phyloP scores from a whole-genome alignment of 92 coral and sea anemone species.

The Muricea muricata region DNA sequence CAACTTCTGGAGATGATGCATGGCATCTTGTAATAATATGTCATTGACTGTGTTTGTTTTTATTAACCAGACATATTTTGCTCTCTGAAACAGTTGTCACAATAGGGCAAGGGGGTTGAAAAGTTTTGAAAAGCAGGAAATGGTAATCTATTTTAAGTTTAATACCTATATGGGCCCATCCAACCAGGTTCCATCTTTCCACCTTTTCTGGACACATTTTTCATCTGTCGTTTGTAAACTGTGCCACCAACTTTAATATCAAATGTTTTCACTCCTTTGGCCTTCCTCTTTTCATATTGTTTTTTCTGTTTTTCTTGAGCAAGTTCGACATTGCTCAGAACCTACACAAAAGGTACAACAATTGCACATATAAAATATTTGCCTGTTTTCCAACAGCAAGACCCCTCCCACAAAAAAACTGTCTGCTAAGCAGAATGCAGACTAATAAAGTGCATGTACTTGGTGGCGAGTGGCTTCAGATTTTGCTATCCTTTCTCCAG shows the following conservation, averaged over 20 bases:
- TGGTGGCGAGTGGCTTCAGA: conserved; percentile 3
- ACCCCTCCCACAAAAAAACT: neutral
- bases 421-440: too few relatives aligned
- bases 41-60: too few relatives aligned
- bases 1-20: neutral
- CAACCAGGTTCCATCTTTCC: conserved; percentile 29
- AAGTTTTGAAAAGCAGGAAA: neutral
- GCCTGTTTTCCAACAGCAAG: neutral
- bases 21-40: neutral
- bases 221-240: conserved; percentile 22
- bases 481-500: conserved; percentile 4
- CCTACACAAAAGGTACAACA: conserved; percentile 4
- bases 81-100: neutral
- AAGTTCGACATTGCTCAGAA: conserved; percentile 14
- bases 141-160: neutral
- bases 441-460: neutral
- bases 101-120: neutral
- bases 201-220: conserved; percentile 22
- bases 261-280: neutral
- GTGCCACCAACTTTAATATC: conserved; percentile 11
- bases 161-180: conserved; percentile 33
- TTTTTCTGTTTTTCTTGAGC: conserved; percentile 15
- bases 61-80: too few relatives aligned
- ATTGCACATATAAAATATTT: neutral
- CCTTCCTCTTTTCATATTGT: conserved; percentile 16